These are phyloP conservation scores for Xenotilapia leptura DNA, from an alignment of 2,113 vertebrate species.

Conservation along the genomic window DNA sequence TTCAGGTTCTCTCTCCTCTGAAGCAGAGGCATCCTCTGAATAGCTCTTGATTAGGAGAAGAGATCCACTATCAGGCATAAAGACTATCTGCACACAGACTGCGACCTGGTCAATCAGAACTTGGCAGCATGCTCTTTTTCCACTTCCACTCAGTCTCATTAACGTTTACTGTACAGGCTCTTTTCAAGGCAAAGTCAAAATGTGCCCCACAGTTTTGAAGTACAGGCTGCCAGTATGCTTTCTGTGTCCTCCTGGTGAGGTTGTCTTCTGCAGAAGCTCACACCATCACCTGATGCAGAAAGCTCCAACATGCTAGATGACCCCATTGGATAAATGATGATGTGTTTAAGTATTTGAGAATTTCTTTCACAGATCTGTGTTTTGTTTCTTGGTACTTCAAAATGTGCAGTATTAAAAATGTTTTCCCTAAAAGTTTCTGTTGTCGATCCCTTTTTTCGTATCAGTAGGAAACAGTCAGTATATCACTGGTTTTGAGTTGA, in stretches of 20 bases:
- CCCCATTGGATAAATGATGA: background rate
- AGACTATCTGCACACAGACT: background rate
- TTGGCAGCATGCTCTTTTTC: background rate
- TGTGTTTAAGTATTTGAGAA: background rate
- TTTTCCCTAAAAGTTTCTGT: background rate
- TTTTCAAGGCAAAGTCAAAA: background rate
- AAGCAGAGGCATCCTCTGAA: background rate
- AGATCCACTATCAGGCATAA: background rate
- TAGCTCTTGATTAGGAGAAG: background rate
- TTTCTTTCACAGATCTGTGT: background rate
- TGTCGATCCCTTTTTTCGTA: background rate
- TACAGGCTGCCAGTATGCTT: background rate
- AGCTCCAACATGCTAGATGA: background rate
- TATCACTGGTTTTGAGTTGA: background rate
- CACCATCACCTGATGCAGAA: background rate
- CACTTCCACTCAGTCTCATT: background rate
- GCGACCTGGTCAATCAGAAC: background rate
- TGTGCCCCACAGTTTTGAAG: background rate
- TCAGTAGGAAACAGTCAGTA: background rate
- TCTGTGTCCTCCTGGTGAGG: background rate
- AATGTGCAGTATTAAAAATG: rapidly evolving
- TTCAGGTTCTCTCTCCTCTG: background rate
- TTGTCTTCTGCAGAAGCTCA: background rate
- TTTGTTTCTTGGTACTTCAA: background rate
- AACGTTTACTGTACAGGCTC: background rate